phyloP scores from a whole-genome alignment of 2,888 invertebrate species.

The Stegophylla sp. region DNA sequence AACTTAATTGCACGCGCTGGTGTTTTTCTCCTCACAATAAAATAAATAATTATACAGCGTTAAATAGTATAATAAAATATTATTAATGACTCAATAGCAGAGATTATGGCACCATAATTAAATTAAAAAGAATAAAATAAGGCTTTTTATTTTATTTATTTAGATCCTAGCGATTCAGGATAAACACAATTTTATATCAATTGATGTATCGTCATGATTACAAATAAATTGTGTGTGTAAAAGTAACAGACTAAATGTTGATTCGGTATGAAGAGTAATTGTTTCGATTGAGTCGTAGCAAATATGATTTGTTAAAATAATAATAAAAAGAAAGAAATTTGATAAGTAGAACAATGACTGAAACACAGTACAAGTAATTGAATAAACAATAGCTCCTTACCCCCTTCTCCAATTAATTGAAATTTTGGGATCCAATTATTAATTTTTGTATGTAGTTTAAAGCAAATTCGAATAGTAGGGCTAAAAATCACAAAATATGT shows the following conservation, averaged over 20 bases:
- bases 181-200: background rate
- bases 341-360: background rate
- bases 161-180: background rate
- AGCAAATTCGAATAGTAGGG: background rate
- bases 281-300: background rate
- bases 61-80: background rate
- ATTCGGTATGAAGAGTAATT: background rate
- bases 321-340: no score
- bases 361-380: background rate
- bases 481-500: background rate
- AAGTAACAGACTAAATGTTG: background rate
- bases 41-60: background rate
- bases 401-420: background rate
- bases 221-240: background rate
- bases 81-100: slow-evolving; percentile 1
- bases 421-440: background rate
- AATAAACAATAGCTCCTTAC: no score
- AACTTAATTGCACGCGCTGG: background rate
- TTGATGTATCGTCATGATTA: background rate
- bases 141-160: background rate
- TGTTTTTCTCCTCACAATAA: background rate
- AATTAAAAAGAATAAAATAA: background rate
- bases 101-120: background rate
- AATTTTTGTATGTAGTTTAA: background rate
- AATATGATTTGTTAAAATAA: background rate